Evolutionary conservation across 64 coral and sea anemone species (phyloP), one percentile per base, ranked within the genome.

Genomic region (Pocillopora damicornis): DNA sequence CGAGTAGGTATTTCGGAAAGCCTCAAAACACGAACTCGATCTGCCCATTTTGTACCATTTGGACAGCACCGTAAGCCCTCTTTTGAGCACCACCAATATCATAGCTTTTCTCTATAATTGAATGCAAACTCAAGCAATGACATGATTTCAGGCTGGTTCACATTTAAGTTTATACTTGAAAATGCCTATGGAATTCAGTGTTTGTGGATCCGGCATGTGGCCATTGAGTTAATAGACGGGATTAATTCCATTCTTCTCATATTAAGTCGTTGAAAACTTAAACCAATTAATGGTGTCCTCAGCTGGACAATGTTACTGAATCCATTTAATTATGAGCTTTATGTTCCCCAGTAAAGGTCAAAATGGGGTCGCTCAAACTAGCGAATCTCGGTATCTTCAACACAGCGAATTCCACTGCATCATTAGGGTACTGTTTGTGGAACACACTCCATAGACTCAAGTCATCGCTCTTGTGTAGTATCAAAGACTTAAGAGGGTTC

Each of bases 251-350:
- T 72, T 85, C 37, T 73, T 73, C 30, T 22, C 81, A n/a, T 58
- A 16, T 85, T 85, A 85, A 85, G 25, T 36, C 63, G 81, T 58
- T 85, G 81, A 85, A 85, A 85, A 73, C 17, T 51, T 85, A 58
- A 85, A 22, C 35, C 38, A 72, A 85, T 85, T 85, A 83, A 57
- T 51, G 38, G 4, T 11, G 37, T 85, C 12, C 42, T 63, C 81
- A 5, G 81, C 81, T 56, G 64, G 14, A 63, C 25, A 81, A 63
- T 12, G 12, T 60, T 25, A 60, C 37, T 63, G 79, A 63, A 85
- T 56, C 81, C 71, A 69, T 72, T 38, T 13, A 85, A 58, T 58
- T 37, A 57, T 11, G 63, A 72, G 42, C 56, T 57, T 72, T 23
- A 38, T 2, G 42, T 83, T 81, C 1, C 67, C 25, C 37, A 12